phyloP scores from a whole-genome alignment of 2,113 vertebrate species.

The Datnioides undecimradiatus region DNA sequence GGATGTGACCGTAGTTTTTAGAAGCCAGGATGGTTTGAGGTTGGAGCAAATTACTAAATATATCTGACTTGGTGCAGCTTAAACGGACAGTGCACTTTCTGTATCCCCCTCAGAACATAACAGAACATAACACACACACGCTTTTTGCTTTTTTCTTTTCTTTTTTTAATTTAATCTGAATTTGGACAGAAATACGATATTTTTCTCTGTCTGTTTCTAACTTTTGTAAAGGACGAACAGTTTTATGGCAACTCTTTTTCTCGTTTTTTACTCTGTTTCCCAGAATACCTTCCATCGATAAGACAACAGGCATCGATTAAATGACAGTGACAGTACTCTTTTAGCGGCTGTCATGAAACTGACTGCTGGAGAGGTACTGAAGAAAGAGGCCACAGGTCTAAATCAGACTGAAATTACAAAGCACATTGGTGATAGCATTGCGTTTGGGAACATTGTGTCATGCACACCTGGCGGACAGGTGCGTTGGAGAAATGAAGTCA shows the following conservation, averaged over 20 bases:
- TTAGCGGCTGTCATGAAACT: not conserved
- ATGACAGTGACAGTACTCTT: too few species aligned
- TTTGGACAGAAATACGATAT: too few species aligned
- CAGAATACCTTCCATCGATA: too few species aligned
- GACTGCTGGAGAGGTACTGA: not conserved
- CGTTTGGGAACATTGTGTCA: not conserved
- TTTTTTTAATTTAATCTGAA: too few species aligned
- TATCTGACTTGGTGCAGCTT: conserved; percentile 40
- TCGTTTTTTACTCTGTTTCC: too few species aligned
- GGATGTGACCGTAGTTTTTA: conserved; percentile 49
- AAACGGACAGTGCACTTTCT: conserved; percentile 23
- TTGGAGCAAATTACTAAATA: conserved; percentile 61
- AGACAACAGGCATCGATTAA: not conserved
- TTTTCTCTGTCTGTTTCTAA: too few species aligned
- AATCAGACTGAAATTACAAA: not conserved
- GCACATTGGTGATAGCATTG: not conserved
- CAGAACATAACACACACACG: too few species aligned
- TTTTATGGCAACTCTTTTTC: too few species aligned
- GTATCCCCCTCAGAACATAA: conserved; percentile 19
- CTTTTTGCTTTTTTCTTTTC: too few species aligned
- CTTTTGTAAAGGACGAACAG: too few species aligned
- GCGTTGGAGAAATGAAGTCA: not conserved
- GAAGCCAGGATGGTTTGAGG: conserved; percentile 53
- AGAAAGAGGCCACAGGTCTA: not conserved
- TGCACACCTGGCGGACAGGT: conserved; percentile 24